Conservation (phyloP, 2,888 invertebrate genomes). For the Noctua fimbriata region DNA sequence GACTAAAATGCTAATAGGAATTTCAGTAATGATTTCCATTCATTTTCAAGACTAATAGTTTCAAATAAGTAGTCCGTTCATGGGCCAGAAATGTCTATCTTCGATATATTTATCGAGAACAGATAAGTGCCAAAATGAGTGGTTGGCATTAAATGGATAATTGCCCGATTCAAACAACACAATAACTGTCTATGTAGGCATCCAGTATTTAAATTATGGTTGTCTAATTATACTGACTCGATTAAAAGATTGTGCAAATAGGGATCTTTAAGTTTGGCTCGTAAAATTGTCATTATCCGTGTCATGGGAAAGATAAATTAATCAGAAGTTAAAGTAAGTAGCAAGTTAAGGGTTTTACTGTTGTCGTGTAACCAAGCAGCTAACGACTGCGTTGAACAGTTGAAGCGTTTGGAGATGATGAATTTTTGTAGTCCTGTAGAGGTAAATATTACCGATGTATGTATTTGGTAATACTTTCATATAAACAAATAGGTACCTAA, state of each 20-base stretch:
- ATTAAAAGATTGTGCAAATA: not conserved
- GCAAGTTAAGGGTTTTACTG: not conserved
- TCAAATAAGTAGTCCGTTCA: constrained; percentile 5
- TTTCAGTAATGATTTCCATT: constrained; percentile 32
- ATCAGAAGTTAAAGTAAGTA: not conserved
- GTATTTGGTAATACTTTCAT: not conserved
- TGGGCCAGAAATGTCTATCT: not conserved
- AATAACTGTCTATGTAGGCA: not conserved
- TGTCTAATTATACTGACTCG: not conserved
- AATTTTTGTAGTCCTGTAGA: not conserved
- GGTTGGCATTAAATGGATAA: not conserved
- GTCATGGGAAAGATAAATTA: not conserved
- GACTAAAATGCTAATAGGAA: constrained; percentile 25
- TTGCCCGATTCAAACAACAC: not conserved
- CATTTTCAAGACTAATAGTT: constrained; percentile 32
- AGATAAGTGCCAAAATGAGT: constrained; percentile 11
- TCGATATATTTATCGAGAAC: constrained; percentile 6
- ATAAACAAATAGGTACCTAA: not conserved
- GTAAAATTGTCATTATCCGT: not conserved
- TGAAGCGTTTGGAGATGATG: not conserved
- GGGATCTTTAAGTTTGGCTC: not conserved
- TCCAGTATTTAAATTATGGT: not conserved
- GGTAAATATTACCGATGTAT: not conserved
- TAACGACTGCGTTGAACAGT: not conserved
- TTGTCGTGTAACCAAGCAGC: constrained; percentile 3